phyloP scores from a whole-genome alignment of 2,797 vertebrate genomes.

The Podargus strigoides region DNA sequence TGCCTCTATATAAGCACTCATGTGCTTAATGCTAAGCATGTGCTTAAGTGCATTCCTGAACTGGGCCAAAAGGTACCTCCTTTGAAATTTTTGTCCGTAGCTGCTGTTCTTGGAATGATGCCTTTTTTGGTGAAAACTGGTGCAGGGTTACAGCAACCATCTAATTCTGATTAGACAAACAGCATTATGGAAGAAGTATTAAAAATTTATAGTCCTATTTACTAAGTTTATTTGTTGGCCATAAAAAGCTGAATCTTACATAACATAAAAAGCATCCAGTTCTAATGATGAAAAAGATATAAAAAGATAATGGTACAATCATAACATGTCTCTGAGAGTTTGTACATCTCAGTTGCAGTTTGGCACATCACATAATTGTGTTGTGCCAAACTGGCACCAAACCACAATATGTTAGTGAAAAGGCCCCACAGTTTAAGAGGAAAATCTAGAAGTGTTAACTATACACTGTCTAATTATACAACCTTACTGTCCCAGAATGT shows the following conservation, averaged over 20 bases:
- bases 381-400: constrained; percentile 75
- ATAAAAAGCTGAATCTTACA: constrained; percentile 71
- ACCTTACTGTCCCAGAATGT: constrained; percentile 79
- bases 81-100: constrained; percentile 25
- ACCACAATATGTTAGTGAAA: constrained; percentile 73
- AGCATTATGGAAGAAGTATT: constrained; percentile 69
- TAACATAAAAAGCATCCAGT: constrained; percentile 59
- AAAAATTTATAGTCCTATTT: constrained; percentile 78
- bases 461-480: constrained; percentile 80
- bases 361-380: constrained; percentile 60
- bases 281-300: constrained; percentile 73
- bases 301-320: constrained; percentile 73
- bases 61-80: constrained; percentile 20
- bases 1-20: constrained; percentile 4
- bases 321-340: constrained; percentile 69
- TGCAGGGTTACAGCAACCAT: constrained; percentile 28
- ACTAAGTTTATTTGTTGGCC: constrained; percentile 70
- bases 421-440: constrained; percentile 72
- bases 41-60: constrained; percentile 54
- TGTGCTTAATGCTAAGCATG: neutral
- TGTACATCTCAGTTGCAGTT: constrained; percentile 69
- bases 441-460: constrained; percentile 79
- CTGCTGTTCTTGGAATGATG: constrained; percentile 46
- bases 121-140: constrained; percentile 57
- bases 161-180: constrained; percentile 70